Conservation (phyloP, 2,113 vertebrate species). For the Larimichthys crocea region DNA sequence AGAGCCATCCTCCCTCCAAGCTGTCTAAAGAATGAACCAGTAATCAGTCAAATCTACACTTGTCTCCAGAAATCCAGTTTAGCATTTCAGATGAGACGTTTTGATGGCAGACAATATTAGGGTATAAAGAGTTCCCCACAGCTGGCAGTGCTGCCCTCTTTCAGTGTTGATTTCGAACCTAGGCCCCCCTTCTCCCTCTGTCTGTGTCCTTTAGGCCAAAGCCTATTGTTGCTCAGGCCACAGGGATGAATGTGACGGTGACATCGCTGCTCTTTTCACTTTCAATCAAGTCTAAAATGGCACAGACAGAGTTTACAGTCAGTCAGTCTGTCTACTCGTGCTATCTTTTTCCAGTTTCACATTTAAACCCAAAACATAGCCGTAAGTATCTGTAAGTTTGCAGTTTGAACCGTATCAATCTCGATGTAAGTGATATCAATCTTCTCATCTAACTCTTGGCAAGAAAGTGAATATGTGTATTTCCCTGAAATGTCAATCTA, state of each 20-base stretch:
- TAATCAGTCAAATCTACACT: conserved; percentile 38
- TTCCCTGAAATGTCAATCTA: background rate
- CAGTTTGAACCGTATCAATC: background rate
- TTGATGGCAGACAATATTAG: conserved; percentile 34
- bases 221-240: conserved; percentile 71
- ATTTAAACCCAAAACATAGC: conserved; percentile 13
- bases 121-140: conserved; percentile 25
- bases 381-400: conserved; percentile 36
- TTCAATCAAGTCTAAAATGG: conserved; percentile 67
- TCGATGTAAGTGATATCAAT: background rate
- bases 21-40: conserved; percentile 50
- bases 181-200: background rate
- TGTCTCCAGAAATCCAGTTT: conserved; percentile 27
- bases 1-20: conserved; percentile 28
- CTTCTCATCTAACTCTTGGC: background rate
- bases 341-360: conserved; percentile 29
- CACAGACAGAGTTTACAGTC: conserved; percentile 53
- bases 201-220: conserved; percentile 48
- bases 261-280: conserved; percentile 78
- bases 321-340: conserved; percentile 34
- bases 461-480: background rate
- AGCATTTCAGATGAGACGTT: conserved; percentile 40
- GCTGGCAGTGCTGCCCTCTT: conserved; percentile 9
- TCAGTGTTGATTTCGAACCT: background rate
- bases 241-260: conserved; percentile 65